These are phyloP conservation scores for Pogoniulus pusillus DNA, from an alignment of 2,797 vertebrate species.

Conservation along the genomic window DNA sequence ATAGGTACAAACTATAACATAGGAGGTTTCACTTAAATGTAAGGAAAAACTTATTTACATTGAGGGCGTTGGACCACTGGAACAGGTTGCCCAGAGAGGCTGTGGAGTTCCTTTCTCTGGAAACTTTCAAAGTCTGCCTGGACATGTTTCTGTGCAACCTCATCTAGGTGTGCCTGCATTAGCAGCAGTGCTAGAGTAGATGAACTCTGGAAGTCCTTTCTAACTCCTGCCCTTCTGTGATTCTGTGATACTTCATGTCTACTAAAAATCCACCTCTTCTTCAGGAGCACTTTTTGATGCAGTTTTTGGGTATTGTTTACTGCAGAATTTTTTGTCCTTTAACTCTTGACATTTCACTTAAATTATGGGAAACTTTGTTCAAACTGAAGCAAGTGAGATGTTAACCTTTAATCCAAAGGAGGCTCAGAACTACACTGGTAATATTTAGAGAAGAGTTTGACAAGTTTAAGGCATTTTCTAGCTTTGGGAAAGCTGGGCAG, in stretches of 20 bases:
- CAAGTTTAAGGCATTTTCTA: not conserved
- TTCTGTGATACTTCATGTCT: not conserved
- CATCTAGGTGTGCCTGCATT: too few relatives aligned
- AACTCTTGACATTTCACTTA: not conserved
- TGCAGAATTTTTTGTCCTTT: not conserved
- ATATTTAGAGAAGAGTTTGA: not conserved
- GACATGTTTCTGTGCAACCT: too few relatives aligned
- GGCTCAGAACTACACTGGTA: not conserved
- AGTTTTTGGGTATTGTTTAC: not conserved
- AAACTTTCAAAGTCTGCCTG: too few relatives aligned
- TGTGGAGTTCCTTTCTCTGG: too few relatives aligned
- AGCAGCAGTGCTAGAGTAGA: too few relatives aligned
- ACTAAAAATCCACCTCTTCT: not conserved
- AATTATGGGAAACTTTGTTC: not conserved
- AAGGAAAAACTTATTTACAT: too few relatives aligned
- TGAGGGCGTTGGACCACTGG: too few relatives aligned
- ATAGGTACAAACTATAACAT: too few relatives aligned
- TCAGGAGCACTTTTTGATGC: not conserved
- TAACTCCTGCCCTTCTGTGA: too few relatives aligned
- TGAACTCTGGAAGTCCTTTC: too few relatives aligned
- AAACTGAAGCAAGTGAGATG: not conserved
- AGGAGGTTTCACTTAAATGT: too few relatives aligned
- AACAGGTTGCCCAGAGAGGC: too few relatives aligned
- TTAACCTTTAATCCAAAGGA: not conserved
- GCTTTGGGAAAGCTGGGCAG: not conserved